A percentile compares a stretch with the other conserved stretches of the same genome.
phyloP scores from a whole-genome alignment of 2,888 invertebrate species.

The Sicus ferrugineus region DNA sequence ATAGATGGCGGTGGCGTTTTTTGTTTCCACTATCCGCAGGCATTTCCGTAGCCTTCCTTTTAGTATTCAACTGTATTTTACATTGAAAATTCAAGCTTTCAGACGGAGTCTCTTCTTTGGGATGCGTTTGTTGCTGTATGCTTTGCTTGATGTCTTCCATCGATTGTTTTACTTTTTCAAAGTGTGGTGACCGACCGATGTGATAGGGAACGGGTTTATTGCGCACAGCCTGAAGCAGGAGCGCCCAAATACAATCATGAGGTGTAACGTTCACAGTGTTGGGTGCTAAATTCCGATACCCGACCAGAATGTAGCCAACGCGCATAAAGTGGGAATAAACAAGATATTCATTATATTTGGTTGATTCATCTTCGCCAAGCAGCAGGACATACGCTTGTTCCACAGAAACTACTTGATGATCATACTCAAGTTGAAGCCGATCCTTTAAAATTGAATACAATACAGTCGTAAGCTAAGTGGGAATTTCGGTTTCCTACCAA shows the following conservation, averaged over 20 bases:
- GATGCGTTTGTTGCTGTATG: constrained; percentile 40
- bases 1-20: not conserved
- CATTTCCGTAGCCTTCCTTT: constrained; percentile 44
- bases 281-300: constrained; percentile 44
- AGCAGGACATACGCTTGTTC: constrained; percentile 60
- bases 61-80: constrained; percentile 41
- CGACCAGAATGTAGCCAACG: constrained; percentile 57
- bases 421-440: constrained; percentile 56
- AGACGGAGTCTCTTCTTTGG: not conserved
- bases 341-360: constrained; percentile 54
- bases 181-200: constrained; percentile 46
- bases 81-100: not conserved
- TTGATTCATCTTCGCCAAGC: constrained; percentile 51
- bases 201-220: constrained; percentile 47
- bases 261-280: constrained; percentile 33
- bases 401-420: constrained; percentile 51
- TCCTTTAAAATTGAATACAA: constrained; percentile 47
- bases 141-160: constrained; percentile 46
- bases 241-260: constrained; percentile 57
- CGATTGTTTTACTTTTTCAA: constrained; percentile 39
- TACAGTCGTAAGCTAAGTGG: not conserved
- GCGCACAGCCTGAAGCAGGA: constrained; percentile 48
- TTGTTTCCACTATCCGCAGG: not conserved
- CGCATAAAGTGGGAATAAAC: constrained; percentile 59
- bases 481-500: constrained; percentile 45